These are phyloP conservation scores for Hemicentrotus pulcherrimus DNA, from an alignment of 35 echinoderm and acorn worm species.

Conservation along the genomic window DNA sequence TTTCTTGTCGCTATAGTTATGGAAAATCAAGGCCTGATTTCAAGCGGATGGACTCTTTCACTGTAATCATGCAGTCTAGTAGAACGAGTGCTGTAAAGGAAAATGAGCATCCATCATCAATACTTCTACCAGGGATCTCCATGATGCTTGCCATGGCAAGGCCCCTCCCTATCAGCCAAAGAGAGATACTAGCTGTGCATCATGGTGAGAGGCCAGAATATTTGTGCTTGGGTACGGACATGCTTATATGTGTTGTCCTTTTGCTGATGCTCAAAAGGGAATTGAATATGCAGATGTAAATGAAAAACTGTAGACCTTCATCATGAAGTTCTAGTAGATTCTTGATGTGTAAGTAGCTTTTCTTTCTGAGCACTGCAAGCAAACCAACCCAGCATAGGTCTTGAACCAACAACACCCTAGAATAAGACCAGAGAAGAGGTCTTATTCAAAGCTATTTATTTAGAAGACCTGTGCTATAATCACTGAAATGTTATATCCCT, in stretches of 20 bases:
- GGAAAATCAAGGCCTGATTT: conserved; percentile 71
- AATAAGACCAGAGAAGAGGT: background rate
- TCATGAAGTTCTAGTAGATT: background rate
- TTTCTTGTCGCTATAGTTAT: conserved; percentile 51
- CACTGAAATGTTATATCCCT: background rate
- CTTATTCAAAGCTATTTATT: no score
- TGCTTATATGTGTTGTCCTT: no score
- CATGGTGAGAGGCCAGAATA: no score
- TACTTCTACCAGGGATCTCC: no score
- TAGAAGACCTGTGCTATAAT: background rate
- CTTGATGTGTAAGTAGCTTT: background rate
- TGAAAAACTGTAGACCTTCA: background rate
- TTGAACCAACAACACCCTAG: background rate
- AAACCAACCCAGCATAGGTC: background rate
- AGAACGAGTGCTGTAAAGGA: background rate
- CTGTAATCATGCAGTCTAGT: background rate
- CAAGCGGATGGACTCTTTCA: background rate
- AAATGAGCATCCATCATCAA: no score
- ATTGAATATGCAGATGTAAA: background rate
- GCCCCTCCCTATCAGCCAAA: no score
- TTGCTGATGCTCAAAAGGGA: background rate
- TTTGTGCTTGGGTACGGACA: no score
- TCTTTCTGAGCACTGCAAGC: background rate
- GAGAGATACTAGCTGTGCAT: no score
- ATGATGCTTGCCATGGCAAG: no score